These are phyloP conservation scores for Pachycephus smyrnensis DNA, from an alignment of 2,888 invertebrate species.

Conservation along the genomic window DNA sequence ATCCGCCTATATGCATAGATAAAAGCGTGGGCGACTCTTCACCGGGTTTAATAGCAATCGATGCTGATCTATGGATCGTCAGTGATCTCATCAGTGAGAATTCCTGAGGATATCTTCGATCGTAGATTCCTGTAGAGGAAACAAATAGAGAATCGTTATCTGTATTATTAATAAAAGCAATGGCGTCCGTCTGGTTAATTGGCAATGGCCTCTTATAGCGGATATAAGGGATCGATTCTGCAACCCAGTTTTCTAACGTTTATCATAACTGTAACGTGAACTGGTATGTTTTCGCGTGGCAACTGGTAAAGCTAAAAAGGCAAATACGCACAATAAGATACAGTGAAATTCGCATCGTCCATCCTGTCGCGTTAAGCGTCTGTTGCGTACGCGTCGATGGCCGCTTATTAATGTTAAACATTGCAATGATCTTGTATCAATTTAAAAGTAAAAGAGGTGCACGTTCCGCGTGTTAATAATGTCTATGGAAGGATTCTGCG, in stretches of 20 bases:
- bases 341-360: neutral
- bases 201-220: neutral
- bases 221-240: neutral
- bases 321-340: neutral
- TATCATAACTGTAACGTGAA: neutral
- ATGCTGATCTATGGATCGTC: neutral
- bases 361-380: neutral
- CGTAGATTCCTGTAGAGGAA: neutral
- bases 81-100: neutral
- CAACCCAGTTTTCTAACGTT: neutral
- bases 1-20: neutral
- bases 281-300: neutral
- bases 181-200: neutral
- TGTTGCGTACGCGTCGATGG: conserved; percentile 52
- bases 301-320: neutral
- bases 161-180: neutral
- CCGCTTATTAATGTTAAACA: conserved; percentile 33
- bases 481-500: neutral
- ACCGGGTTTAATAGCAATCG: neutral
- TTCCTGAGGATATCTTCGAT: neutral
- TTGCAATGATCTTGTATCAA: conserved; percentile 24
- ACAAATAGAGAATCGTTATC: neutral
- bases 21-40: neutral
- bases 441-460: neutral
- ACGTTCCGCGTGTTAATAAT: neutral